Evolutionary conservation across 2,888 invertebrate genomes (phyloP), one percentile per base, ranked within the genome.

Genomic region (Phalera bucephala): DNA sequence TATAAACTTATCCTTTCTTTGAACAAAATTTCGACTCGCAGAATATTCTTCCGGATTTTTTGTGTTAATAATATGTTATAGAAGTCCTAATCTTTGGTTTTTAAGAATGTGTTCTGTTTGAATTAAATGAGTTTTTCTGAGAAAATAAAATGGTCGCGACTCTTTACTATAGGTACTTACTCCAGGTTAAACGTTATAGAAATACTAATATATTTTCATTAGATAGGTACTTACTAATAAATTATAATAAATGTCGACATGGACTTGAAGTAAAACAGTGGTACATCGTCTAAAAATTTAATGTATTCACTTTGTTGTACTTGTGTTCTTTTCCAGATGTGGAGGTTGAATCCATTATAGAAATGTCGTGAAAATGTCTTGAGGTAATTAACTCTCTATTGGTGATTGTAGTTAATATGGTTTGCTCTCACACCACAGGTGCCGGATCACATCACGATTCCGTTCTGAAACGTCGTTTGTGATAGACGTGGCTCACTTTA

Each of bases 291-390:
- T 72, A 66, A 71, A 63, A 71, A 69, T 66, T 54, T 70, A 78
- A 75, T 77, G 72, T 88, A 87, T 87, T 89, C 81, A 88, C 83
- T 82, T 87, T 88, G 88, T 89, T 89, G 89, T 89, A 89, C 88
- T 89, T 89, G 89, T 88, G 88, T 88, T 88, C 88, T 89, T 89
- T 89, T 88, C 78, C 89, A 89, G 89, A 87, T 89, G 73, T 87
- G 88, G 89, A 84, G 87, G 81, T 88, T 88, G 86, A 88, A 83
- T 86, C 85, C 80, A 83, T 87, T 82, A 86, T 87, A 84, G 81
- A 82, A 85, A 84, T 85, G 71, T 88, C 87, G 88, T 83, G 87
- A 88, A 80, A 87, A 85, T 87, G 80, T 87, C 75, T 86, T 86
- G 89, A 89, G 89, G 89, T 89, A 89, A 89, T 88, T 89, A 88